Evolutionary conservation across 2,888 invertebrate species (phyloP).

Genomic region (Cetonia aurata): DNA sequence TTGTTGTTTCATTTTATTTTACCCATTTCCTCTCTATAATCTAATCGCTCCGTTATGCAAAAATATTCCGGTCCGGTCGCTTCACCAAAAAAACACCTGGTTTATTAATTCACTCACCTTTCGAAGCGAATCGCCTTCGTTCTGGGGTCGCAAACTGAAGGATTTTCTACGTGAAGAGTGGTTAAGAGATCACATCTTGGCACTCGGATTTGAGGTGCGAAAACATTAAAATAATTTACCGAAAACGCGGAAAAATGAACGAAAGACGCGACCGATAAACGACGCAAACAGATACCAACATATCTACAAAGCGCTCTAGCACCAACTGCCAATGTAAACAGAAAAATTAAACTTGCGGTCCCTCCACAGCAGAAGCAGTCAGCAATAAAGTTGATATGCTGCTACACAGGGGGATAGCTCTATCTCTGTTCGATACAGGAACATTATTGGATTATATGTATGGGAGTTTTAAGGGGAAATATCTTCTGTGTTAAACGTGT

Average conservation of each 20-base stretch:
- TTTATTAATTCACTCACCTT: conserved; percentile 20
- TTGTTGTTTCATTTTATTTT: no score
- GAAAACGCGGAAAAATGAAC: no score
- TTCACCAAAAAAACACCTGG: conserved; percentile 26
- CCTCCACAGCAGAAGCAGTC: neutral
- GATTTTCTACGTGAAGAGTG: neutral
- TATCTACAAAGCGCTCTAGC: conserved; percentile 40
- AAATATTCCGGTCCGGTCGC: conserved; percentile 12
- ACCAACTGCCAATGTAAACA: conserved; percentile 54
- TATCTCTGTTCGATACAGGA: no score
- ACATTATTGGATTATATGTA: no score
- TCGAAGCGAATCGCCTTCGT: conserved; percentile 6
- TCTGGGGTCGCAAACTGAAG: conserved; percentile 1
- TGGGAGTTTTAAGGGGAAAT: no score
- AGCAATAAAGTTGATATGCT: no score
- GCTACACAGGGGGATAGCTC: no score
- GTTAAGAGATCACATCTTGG: neutral
- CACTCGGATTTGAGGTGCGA: no score
- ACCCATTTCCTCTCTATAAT: no score
- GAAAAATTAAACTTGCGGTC: conserved; percentile 50
- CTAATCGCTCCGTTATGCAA: conserved; percentile 12
- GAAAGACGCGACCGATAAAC: conserved; percentile 9
- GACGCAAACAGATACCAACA: conserved; percentile 43
- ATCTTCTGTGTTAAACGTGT: no score
- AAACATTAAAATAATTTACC: no score